These are phyloP conservation scores for Zapus hudsonius DNA, from an alignment of 2,113 vertebrate species.

Conservation along the genomic window DNA sequence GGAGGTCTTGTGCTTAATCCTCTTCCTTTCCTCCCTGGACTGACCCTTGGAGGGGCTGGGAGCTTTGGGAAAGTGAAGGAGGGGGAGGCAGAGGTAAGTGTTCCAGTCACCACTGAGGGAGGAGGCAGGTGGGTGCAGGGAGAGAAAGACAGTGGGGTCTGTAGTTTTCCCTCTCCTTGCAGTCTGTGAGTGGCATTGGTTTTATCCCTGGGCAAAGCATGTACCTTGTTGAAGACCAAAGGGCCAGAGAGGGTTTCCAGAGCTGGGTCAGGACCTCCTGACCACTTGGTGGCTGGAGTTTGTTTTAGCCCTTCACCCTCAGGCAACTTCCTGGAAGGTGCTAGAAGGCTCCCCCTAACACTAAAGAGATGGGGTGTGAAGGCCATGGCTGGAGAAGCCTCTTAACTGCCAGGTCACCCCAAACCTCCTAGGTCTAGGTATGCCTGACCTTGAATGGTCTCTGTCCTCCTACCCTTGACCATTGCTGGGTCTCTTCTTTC, in stretches of 20 bases:
- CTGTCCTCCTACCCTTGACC: no score
- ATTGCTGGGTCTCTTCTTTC: background rate
- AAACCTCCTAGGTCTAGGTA: background rate
- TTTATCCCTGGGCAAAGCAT: background rate
- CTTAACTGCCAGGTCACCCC: background rate
- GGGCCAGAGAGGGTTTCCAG: background rate
- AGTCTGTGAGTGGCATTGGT: background rate
- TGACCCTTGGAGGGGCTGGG: background rate
- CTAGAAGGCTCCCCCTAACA: background rate
- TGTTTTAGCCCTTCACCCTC: background rate
- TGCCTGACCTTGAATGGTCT: background rate
- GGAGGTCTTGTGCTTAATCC: background rate
- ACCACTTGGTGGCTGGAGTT: background rate
- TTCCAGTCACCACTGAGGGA: no score
- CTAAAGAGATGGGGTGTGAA: background rate
- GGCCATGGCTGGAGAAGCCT: background rate
- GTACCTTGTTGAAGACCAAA: rapidly evolving
- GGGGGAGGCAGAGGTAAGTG: background rate
- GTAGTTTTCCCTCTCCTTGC: background rate
- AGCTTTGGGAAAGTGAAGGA: background rate
- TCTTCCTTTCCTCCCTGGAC: background rate
- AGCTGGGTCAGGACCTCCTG: background rate
- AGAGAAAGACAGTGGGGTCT: background rate
- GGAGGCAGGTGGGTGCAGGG: no score
- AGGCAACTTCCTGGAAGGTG: background rate